These are phyloP conservation scores for Thereva unica DNA, from an alignment of 2,888 invertebrate species.

Conservation along the genomic window DNA sequence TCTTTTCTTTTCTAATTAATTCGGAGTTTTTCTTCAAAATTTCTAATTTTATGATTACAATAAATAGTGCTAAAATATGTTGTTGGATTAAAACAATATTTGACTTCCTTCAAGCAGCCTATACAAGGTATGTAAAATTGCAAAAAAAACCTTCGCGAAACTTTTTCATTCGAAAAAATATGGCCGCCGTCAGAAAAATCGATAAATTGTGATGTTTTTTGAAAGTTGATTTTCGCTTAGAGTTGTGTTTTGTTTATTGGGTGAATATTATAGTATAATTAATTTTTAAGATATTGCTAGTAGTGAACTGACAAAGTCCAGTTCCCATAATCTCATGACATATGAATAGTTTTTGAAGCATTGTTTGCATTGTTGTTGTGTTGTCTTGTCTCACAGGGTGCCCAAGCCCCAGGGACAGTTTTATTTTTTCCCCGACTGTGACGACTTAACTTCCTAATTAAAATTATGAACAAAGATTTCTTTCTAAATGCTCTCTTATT, in stretches of 20 bases:
- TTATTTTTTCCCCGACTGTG: too few relatives aligned
- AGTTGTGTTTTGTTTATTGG: neutral
- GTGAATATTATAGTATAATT: neutral
- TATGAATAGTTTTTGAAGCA: too few relatives aligned
- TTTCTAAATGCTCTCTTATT: too few relatives aligned
- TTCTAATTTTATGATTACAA: neutral
- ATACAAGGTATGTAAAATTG: slow-evolving; percentile 16
- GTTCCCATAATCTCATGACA: too few relatives aligned
- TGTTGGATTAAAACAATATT: too few relatives aligned
- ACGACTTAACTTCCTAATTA: too few relatives aligned
- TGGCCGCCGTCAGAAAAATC: slow-evolving; percentile 33
- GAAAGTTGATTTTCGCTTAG: neutral
- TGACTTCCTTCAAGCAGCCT: neutral
- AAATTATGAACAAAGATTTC: too few relatives aligned
- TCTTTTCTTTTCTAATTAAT: neutral
- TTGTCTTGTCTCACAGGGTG: too few relatives aligned
- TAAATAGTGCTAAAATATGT: slow-evolving; percentile 3
- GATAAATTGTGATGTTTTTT: slow-evolving; percentile 13
- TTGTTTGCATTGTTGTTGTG: too few relatives aligned
- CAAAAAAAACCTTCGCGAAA: slow-evolving; percentile 12
- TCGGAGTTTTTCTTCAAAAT: neutral
- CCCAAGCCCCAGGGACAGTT: too few relatives aligned
- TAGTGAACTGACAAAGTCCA: too few relatives aligned
- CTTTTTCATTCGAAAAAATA: slow-evolving; percentile 14
- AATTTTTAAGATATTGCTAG: too few relatives aligned